Evolutionary conservation across 92 coral and sea anemone species (phyloP), one percentile per base, ranked within the genome.

Genomic region (Phymanthus crucifer): DNA sequence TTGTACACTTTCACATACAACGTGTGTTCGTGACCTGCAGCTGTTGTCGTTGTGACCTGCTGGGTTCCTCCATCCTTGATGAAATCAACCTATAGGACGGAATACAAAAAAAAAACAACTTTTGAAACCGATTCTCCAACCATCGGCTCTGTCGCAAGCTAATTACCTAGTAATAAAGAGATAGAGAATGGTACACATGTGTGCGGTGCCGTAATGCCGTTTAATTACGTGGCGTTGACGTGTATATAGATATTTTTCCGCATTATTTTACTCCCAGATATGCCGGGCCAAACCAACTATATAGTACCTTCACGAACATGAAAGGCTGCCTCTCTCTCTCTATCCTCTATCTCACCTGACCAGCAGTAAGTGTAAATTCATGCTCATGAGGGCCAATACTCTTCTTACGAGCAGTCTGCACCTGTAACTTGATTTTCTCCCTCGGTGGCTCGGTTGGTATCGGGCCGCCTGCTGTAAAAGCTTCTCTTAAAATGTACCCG

Each of bases 401-500:
- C 11, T 54, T 54, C 10, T 54, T 54, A 21, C 64, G 64, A 0
- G 64, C 29, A 54, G 64, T 54, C 27, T 54, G 64, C 70, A 88
- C 80, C 57, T 85, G 72, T 52, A 91, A 76, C 73, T 66, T 84
- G 16, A 83, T 50, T 3, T 83, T 85, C 45, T 75, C 85, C 24
- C 66, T 48, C 31, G 90, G 79, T 27, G 97, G 89, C 16, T 78
- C 80, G 18, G 88, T 54, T 1, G 64, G 64, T 21, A 24, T 24
- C n/a, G 64, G 29, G 0, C 64, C 64, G 64, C 64, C 27, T 6
- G 48, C 48, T 10, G 48, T 54, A 26, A 54, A 21, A 3, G 64
- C 84, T 80, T 93, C 92, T 17, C 86, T 70, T 74, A 85, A 90
- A 64, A 85, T 72, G 75, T 77, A 83, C 19, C 85, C 90, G 58